These are phyloP conservation scores for Armadillidium nasatum DNA, from an alignment of 1,140 invertebrate species.

Conservation along the genomic window DNA sequence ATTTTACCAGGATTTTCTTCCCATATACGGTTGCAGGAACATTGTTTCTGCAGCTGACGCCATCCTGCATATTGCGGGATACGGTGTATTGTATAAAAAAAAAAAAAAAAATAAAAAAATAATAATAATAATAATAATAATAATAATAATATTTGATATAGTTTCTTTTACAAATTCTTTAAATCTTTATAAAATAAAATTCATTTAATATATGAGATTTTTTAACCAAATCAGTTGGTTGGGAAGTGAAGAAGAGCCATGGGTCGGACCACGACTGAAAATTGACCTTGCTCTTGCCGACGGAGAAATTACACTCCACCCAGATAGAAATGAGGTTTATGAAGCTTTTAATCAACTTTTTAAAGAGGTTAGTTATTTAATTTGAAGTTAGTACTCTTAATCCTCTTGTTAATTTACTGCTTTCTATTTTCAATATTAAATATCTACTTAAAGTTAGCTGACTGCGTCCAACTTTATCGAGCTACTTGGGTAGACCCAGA, in stretches of 20 bases:
- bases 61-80: too few species aligned
- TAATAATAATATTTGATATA: too few species aligned
- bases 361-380: slow-evolving; percentile 30
- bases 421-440: background rate
- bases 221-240: slow-evolving; percentile 34
- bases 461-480: slow-evolving; percentile 42
- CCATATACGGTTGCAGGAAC: too few species aligned
- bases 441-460: slow-evolving; percentile 25
- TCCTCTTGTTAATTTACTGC: background rate
- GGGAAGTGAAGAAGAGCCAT: slow-evolving; percentile 36
- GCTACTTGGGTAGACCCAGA: slow-evolving; percentile 40
- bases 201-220: too few species aligned
- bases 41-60: too few species aligned
- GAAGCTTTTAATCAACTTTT: slow-evolving; percentile 34
- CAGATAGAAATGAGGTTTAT: slow-evolving; percentile 31
- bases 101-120: too few species aligned
- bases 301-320: slow-evolving; percentile 29
- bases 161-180: too few species aligned
- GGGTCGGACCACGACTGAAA: slow-evolving; percentile 37
- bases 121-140: too few species aligned
- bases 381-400: background rate
- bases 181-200: too few species aligned
- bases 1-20: too few species aligned
- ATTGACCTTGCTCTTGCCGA: slow-evolving; percentile 36
- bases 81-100: too few species aligned